Percentiles rank a stretch among this genome's conserved stretches.
Evolutionary conservation across 2,797 vertebrate species (phyloP).

Genomic region (Crocodylus rhombifer): DNA sequence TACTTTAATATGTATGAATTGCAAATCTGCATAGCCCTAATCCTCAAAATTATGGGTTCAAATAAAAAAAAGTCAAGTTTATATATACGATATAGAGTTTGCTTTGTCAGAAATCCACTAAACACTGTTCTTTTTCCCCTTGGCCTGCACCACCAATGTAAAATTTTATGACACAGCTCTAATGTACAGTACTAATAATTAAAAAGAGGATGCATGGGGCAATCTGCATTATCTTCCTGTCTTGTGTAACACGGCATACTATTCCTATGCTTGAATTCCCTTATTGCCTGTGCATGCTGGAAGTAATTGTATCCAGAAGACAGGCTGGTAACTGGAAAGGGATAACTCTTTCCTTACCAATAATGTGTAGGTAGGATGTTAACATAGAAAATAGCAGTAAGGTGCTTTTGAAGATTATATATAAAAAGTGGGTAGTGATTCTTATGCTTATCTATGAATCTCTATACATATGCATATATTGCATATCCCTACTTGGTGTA

Average conservation of each 20-base stretch:
- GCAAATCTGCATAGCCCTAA: not conserved
- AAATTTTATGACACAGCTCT: not conserved
- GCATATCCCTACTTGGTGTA: not conserved
- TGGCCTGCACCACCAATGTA: not conserved
- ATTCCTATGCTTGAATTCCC: not conserved
- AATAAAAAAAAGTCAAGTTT: not conserved
- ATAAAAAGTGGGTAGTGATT: not conserved
- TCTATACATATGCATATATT: not conserved
- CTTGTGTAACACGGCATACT: not conserved
- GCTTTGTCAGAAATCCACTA: not conserved
- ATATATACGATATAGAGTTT: not conserved
- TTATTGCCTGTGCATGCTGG: not conserved
- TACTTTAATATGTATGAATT: not conserved
- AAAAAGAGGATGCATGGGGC: not conserved
- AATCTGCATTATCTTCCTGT: not conserved
- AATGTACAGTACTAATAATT: not conserved
- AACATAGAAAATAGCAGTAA: too few relatives aligned
- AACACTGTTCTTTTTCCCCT: not conserved
- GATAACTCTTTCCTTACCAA: not conserved
- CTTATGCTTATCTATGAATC: not conserved
- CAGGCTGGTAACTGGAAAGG: not conserved
- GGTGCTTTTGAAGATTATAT: too few relatives aligned
- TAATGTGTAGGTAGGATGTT: not conserved
- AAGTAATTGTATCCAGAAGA: slow-evolving; percentile 9
- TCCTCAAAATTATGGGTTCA: not conserved